Evolutionary conservation across 2,888 invertebrate genomes (phyloP).

Genomic region (Cataglyphis livida): DNA sequence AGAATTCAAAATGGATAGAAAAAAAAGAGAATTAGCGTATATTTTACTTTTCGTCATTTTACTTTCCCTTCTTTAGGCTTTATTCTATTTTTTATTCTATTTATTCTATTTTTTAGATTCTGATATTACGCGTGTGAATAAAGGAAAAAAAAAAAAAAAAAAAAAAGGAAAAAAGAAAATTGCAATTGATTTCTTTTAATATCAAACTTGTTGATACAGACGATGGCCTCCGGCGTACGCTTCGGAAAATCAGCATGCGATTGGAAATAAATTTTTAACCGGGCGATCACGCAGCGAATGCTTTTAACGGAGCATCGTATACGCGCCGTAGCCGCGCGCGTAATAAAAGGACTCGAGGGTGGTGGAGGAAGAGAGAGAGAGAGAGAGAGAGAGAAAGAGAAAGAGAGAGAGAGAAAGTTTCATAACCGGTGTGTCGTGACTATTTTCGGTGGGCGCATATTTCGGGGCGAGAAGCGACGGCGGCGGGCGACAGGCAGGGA

Average conservation of each 20-base stretch:
- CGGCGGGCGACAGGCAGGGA: conserved; percentile 8
- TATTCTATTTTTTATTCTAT: background rate
- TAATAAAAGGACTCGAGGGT: conserved; percentile 29
- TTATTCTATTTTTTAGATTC: background rate
- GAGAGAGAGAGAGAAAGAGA: background rate
- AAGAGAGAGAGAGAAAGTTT: conserved; percentile 37
- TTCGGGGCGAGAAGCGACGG: conserved; percentile 1
- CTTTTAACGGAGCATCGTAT: conserved; percentile 27
- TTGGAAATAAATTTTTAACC: conserved; percentile 48
- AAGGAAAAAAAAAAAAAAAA: background rate
- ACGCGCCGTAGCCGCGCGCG: conserved; percentile 15
- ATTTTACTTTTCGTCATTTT: background rate
- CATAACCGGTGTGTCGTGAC: conserved; percentile 52
- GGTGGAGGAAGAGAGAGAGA: background rate
- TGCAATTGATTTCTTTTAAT: conserved; percentile 22
- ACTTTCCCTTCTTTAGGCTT: background rate
- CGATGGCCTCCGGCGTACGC: background rate
- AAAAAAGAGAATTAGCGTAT: background rate
- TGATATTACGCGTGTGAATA: background rate
- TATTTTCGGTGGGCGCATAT: conserved; percentile 49
- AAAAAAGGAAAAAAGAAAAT: background rate
- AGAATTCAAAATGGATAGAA: background rate
- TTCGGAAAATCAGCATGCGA: conserved; percentile 41
- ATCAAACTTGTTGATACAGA: conserved; percentile 9
- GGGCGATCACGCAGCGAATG: background rate